Percentiles rank a stretch among this genome's conserved stretches.
Evolutionary conservation across 2,888 invertebrate genomes (phyloP).

Genomic region (Rotaria sp.): DNA sequence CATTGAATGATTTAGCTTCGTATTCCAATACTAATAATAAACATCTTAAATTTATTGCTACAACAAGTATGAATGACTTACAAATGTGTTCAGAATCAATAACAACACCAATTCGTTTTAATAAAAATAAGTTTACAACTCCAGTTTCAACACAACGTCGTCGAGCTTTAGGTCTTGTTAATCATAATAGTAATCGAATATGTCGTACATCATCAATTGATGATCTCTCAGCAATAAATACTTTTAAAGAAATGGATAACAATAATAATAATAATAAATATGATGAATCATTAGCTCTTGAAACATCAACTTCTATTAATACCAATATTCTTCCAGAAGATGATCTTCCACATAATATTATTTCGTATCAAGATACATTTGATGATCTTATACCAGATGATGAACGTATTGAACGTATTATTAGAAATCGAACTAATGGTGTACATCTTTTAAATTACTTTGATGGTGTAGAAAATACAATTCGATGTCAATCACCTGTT

Average conservation of each 20-base stretch:
- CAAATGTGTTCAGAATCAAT: not conserved
- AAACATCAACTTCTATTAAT: not conserved
- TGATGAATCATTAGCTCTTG: not conserved
- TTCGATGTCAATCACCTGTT: not conserved
- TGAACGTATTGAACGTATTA: slow-evolving; percentile 9
- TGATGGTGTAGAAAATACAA: not conserved
- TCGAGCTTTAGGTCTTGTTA: not conserved
- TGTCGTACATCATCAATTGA: not conserved
- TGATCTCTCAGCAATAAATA: not conserved
- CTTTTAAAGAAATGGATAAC: not conserved
- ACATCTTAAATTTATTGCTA: not conserved
- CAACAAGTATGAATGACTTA: not conserved
- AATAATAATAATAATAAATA: not conserved
- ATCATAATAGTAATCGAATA: slow-evolving; percentile 4
- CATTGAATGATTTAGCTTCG: not conserved
- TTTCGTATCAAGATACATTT: not conserved
- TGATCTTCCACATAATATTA: not conserved
- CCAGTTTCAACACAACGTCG: not conserved
- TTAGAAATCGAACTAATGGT: not conserved
- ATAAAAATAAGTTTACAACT: not conserved
- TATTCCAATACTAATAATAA: slow-evolving; percentile 10
- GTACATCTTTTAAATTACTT: not conserved
- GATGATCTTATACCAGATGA: slow-evolving; percentile 14
- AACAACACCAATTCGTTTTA: slow-evolving; percentile 15
- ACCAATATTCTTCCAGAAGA: not conserved